A percentile compares a stretch with the other conserved stretches of the same genome.
These are phyloP conservation scores for Apogon hyalosoma DNA, from an alignment of 2,797 vertebrate genomes.

Conservation along the genomic window DNA sequence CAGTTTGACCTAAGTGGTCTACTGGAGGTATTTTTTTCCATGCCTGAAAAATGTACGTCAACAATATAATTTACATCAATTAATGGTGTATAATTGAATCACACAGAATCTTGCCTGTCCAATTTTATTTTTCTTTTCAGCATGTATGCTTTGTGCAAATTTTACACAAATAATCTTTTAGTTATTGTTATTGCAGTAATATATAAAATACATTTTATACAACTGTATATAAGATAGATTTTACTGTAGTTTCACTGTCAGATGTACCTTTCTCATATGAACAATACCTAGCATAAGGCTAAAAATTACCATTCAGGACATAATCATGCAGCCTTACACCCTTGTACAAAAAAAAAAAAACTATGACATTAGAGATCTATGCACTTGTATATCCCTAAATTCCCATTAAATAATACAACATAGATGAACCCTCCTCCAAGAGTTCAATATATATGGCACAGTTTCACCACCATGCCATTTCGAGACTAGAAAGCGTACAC, in stretches of 20 bases:
- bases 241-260: neutral
- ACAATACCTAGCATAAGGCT: slow-evolving; percentile 5
- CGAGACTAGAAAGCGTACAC: neutral
- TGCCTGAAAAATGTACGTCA: neutral
- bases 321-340: neutral
- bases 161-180: neutral
- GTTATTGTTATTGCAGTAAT: neutral
- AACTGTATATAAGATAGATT: neutral
- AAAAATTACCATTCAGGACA: neutral
- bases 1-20: slow-evolving; percentile 4
- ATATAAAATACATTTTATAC: neutral
- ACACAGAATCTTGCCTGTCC: neutral
- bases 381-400: neutral
- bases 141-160: too few relatives aligned
- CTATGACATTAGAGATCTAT: neutral
- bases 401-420: neutral
- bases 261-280: neutral
- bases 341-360: neutral
- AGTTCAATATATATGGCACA: neutral
- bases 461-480: slow-evolving; percentile 15
- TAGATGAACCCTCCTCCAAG: neutral
- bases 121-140: slow-evolving; percentile 1
- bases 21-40: neutral
- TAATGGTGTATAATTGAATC: neutral
- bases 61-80: slow-evolving; percentile 1